A percentile compares a stretch with the other conserved stretches of the same genome.
Conservation (phyloP, 2,888 invertebrate species). For the Eucera pruinosa region DNA sequence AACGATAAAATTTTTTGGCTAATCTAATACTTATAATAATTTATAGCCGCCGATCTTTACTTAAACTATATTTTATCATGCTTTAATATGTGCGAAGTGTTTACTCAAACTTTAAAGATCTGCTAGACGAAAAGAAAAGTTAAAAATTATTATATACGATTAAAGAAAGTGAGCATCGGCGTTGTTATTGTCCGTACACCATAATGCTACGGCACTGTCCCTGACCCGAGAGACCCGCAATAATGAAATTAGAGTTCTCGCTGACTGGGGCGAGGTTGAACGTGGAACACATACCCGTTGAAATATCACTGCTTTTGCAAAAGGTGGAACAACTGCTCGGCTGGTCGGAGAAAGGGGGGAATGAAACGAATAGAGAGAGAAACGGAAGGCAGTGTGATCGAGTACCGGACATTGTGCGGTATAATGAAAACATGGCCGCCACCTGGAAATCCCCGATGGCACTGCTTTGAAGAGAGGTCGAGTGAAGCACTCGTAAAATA, state of each 20-base stretch:
- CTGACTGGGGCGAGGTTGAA: slow-evolving; percentile 70
- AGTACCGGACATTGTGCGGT: slow-evolving; percentile 79
- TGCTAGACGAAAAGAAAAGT: too few species aligned
- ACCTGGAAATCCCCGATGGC: slow-evolving; percentile 71
- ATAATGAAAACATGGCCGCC: slow-evolving; percentile 83
- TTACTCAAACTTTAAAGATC: too few species aligned
- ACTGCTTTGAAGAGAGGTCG: slow-evolving; percentile 58
- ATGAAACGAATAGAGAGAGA: slow-evolving; percentile 52
- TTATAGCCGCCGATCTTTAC: too few species aligned
- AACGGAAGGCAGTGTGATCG: slow-evolving; percentile 75
- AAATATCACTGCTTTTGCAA: slow-evolving; percentile 80
- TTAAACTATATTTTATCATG: too few species aligned
- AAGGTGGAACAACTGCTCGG: slow-evolving; percentile 72
- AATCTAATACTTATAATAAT: too few species aligned
- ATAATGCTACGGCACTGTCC: slow-evolving; percentile 63
- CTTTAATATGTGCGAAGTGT: too few species aligned
- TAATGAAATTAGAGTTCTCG: slow-evolving; percentile 79
- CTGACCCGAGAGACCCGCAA: slow-evolving; percentile 69
- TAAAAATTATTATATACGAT: slow-evolving; percentile 9
- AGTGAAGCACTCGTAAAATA: slow-evolving; percentile 37
- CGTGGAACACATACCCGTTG: slow-evolving; percentile 69
- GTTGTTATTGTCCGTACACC: slow-evolving; percentile 39
- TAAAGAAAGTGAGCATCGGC: slow-evolving; percentile 27
- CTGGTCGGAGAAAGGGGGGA: slow-evolving; percentile 48
- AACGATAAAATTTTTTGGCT: too few species aligned